Base-by-base conservation (phyloP, 2,113 vertebrate species). In the Nannospalax galili region DNA sequence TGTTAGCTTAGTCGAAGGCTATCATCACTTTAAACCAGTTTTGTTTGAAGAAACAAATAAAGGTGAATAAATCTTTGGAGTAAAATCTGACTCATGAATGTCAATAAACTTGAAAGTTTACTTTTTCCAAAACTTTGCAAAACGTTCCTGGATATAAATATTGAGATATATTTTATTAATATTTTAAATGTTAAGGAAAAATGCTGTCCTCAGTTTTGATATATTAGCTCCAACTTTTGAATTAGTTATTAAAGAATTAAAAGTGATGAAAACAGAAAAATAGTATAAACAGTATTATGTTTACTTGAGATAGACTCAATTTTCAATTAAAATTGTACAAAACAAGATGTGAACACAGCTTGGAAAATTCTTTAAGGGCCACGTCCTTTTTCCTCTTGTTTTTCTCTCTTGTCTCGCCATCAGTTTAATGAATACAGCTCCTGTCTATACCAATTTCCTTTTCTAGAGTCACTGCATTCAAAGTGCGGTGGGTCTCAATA, bases 371-470 rank as follows among this genome's bases (percentile, higher is more conserved):
- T 89, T 84, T 73, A 88, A 96, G 93, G 69, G 20, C 19, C 30
- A 87, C 48, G 52, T 65, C 75, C 32, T 69, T 93, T 94, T 92
- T 75, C 14, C 20, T 28, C 84, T 95, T 94, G 70, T 37, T 52
- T 78, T 72, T 62, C 32, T 79, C 95, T 96, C 92, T 96, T 40
- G 52, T 94, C 93, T 93, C 97, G 89, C 93, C 95, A 97, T 97
- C 97, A 91, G 56, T 96, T 98, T 97, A 97, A 98, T 98, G 97
- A 98, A 93, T 95, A 94, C 92, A 97, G 95, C 97, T 97, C 95
- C 93, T 95, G 96, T 98, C 98, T 98, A 94, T 97, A 97, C 96
- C 93, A 96, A 98, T 98, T 98, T 98, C 98, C 98, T 98, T 96
- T 98, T 96, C 97, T 96, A 90, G 78, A 97, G 92, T 95, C 97